Percentiles rank a stretch among this genome's conserved stretches.
These are phyloP conservation scores for Lampris megalopsis DNA, from an alignment of 2,113 vertebrate species.

Conservation along the genomic window DNA sequence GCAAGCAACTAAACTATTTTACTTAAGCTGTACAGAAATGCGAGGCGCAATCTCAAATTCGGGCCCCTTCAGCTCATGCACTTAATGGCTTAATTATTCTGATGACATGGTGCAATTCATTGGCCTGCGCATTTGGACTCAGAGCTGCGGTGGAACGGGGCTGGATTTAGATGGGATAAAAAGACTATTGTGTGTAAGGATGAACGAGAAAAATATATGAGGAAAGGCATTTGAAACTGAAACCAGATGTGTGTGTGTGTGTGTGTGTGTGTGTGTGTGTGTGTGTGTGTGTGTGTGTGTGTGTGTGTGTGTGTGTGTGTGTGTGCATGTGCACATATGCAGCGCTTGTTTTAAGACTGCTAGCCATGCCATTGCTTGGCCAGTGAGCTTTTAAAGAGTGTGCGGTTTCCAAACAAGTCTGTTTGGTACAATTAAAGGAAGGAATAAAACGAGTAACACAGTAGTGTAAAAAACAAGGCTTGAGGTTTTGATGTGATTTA, in stretches of 20 bases:
- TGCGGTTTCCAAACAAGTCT: conserved; percentile 59
- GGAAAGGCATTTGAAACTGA: conserved; percentile 73
- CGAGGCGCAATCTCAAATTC: conserved; percentile 31
- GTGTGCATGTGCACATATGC: conserved; percentile 16
- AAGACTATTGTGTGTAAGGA: conserved; percentile 75
- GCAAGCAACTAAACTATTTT: conserved; percentile 49
- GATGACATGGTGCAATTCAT: conserved; percentile 69
- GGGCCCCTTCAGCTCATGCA: conserved; percentile 45
- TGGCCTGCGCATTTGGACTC: conserved; percentile 53
- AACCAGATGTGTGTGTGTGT: conserved; percentile 77
- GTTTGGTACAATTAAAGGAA: conserved; percentile 65
- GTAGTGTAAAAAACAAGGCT: conserved; percentile 35
- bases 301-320: conserved; percentile 28
- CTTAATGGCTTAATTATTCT: conserved; percentile 67
- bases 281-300: conserved; percentile 12
- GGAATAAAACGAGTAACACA: conserved; percentile 58
- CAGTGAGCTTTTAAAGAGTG: conserved; percentile 43
- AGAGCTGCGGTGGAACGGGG: conserved; percentile 38
- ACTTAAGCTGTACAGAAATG: conserved; percentile 43
- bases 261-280: conserved; percentile 20
- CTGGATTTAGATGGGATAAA: conserved; percentile 67
- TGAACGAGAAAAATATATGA: conserved; percentile 67
- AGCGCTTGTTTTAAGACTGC: conserved; percentile 37
- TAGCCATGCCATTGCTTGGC: conserved; percentile 41
- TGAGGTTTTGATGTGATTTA: conserved; percentile 34